These are phyloP conservation scores for Aleiodes leptofemur DNA, from an alignment of 2,888 invertebrate species.

Conservation along the genomic window DNA sequence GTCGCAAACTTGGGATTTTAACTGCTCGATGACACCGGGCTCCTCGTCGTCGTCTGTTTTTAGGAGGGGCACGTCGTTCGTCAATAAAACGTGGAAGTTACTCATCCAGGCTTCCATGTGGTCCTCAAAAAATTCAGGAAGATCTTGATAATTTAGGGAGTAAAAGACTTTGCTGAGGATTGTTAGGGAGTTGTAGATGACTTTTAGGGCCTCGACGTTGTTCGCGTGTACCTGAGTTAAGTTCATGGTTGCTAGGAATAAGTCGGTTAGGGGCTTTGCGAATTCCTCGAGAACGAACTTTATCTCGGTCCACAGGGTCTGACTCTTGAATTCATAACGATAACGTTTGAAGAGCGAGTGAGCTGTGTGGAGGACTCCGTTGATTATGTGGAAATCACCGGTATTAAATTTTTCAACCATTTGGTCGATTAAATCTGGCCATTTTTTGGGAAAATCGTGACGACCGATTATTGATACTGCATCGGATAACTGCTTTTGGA, in stretches of 20 bases:
- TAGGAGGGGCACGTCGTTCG: slow-evolving; percentile 85
- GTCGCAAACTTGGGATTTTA: slow-evolving; percentile 97
- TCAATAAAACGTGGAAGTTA: slow-evolving; percentile 89
- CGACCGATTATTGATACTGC: slow-evolving; percentile 97
- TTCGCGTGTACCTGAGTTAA: slow-evolving; percentile 86
- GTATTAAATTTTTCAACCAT: slow-evolving; percentile 95
- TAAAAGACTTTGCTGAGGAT: slow-evolving; percentile 97
- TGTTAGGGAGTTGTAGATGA: slow-evolving; percentile 92
- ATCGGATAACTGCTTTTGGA: slow-evolving; percentile 96
- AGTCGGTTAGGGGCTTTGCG: slow-evolving; percentile 93
- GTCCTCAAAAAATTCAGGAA: slow-evolving; percentile 99
- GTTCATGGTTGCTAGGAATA: slow-evolving; percentile 87
- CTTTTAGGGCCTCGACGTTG: slow-evolving; percentile 87
- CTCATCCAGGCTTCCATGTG: slow-evolving; percentile 98
- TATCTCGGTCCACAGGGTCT: slow-evolving; percentile 96
- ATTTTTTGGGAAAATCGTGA: slow-evolving; percentile 96
- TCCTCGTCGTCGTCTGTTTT: slow-evolving; percentile 90
- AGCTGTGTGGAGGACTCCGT: slow-evolving; percentile 95
- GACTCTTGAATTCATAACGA: slow-evolving; percentile 96
- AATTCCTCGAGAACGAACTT: slow-evolving; percentile 96
- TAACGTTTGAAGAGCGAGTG: slow-evolving; percentile 98
- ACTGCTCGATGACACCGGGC: slow-evolving; percentile 91
- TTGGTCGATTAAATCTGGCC: slow-evolving; percentile 94
- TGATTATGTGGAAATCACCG: slow-evolving; percentile 95
- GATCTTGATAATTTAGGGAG: slow-evolving; percentile 97